phyloP scores from a whole-genome alignment of 2,888 invertebrate species.

The Holacanthella duospinosa region DNA sequence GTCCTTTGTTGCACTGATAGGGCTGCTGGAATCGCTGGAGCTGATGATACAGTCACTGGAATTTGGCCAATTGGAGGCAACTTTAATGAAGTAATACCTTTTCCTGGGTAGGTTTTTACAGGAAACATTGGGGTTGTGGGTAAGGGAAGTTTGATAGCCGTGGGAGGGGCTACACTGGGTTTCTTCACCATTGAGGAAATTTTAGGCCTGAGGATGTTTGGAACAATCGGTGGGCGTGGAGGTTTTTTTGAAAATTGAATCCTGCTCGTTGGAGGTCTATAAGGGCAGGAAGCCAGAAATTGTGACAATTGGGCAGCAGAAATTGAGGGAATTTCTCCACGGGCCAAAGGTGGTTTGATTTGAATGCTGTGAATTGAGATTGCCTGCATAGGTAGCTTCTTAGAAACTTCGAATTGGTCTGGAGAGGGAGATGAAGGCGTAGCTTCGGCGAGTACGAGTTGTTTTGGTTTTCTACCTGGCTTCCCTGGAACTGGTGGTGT shows the following conservation, averaged over 20 bases:
- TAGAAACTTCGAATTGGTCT: neutral
- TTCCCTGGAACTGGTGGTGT: neutral
- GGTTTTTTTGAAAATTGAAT: conserved; percentile 11
- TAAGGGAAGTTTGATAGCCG: too few species aligned
- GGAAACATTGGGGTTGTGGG: conserved; percentile 1
- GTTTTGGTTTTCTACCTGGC: conserved; percentile 7
- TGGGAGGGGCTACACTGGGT: neutral
- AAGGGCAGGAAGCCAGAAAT: neutral
- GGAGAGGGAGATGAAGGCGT: neutral
- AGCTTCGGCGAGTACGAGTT: neutral
- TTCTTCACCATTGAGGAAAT: neutral
- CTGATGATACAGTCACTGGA: conserved; percentile 22
- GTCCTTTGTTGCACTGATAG: neutral
- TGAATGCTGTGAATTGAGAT: neutral
- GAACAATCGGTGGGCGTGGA: conserved; percentile 6
- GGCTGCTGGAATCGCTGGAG: neutral
- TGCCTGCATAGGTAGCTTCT: neutral
- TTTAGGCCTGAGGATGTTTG: neutral
- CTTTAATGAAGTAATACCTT: neutral
- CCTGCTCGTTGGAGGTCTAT: neutral
- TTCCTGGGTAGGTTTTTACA: conserved; percentile 7
- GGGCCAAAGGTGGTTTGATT: neutral
- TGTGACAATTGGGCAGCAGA: neutral
- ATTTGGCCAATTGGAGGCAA: neutral
- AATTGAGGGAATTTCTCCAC: neutral